These are phyloP conservation scores for Amphiprion ocellaris DNA, from an alignment of 2,113 vertebrate species.

Conservation along the genomic window DNA sequence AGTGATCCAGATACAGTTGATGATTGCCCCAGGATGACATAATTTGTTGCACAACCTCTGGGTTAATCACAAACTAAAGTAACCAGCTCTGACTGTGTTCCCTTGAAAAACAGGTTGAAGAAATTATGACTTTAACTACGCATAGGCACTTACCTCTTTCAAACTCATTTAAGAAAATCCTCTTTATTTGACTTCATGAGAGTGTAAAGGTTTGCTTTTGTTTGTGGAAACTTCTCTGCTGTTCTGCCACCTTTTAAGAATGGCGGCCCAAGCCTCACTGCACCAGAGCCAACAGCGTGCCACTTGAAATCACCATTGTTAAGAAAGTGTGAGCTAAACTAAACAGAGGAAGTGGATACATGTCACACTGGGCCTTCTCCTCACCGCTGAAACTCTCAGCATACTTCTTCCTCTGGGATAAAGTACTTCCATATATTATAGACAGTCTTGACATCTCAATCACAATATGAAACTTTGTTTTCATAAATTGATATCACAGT, in stretches of 20 bases:
- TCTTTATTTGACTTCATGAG: neutral
- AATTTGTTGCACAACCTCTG: slow-evolving; percentile 70
- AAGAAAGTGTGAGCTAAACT: slow-evolving; percentile 59
- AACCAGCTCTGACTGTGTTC: slow-evolving; percentile 35
- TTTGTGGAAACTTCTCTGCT: slow-evolving; percentile 16
- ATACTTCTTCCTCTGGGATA: slow-evolving; percentile 7
- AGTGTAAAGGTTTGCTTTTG: neutral
- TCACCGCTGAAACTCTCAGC: slow-evolving; percentile 24
- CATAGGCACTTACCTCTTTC: neutral
- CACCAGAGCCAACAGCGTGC: slow-evolving; percentile 21
- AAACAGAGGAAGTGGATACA: slow-evolving; percentile 58
- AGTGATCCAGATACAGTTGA: slow-evolving; percentile 49
- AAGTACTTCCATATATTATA: slow-evolving; percentile 22
- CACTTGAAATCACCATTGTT: slow-evolving; percentile 55
- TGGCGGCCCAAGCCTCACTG: neutral
- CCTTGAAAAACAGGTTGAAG: slow-evolving; percentile 22
- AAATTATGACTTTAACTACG: slow-evolving; percentile 22
- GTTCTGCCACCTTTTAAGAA: slow-evolving; percentile 19
- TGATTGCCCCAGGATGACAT: slow-evolving; percentile 68
- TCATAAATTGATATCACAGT: slow-evolving; percentile 44
- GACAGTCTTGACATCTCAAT: slow-evolving; percentile 44
- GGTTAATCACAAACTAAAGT: slow-evolving; percentile 79
- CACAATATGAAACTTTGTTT: slow-evolving; percentile 43
- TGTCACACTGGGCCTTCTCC: slow-evolving; percentile 26
- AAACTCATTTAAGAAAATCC: slow-evolving; percentile 5